Evolutionary conservation across 1,140 invertebrate genomes (phyloP), one percentile per base, ranked within the genome.

Genomic region (Zaprionus vittiger): DNA sequence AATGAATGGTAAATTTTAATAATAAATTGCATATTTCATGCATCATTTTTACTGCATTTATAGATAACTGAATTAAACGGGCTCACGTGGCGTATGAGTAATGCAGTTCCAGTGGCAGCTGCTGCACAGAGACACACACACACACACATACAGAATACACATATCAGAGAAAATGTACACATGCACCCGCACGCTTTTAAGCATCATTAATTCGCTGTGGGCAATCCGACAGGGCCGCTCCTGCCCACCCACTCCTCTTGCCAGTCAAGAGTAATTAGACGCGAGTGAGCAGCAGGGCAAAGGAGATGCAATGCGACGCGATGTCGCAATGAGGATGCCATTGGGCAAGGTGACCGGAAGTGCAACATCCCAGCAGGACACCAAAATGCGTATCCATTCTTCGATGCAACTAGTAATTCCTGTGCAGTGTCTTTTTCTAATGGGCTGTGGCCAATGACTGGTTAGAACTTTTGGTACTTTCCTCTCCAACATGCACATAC

Each of bases 201-300:
- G 81, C 84, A 79, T 81, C 81, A 87, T 87, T 87, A 87, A 83
- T 87, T 87, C 73, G 77, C 65, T 66, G 73, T 66, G 73, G 77
- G 62, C 47, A 55, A 37, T 44, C 20, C 44, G 28, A n/a, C 34
- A 15, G 5, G 2, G 11, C 4, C 64, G 4, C 31, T 34, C 20
- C 31, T 5, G 1, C 20, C 31, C 22, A 2, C 28, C 2, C 28
- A 31, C 20, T 41, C 7, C 15, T 7, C n/a, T 4, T 49, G 44
- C 24, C 80, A 75, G 82, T 64, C 84, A 73, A 49, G 81, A 83
- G 84, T 89, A 87, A 87, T 87, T 87, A 87, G 81, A 83, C 80
- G 31, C 31, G 9, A 34, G 31, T 34, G 31, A 9, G 31, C 9
- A 34, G 31, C 9, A 28, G 26, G 26, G 26, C 26, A 1, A 28